Conservation (phyloP, 1,140 invertebrate species). For the Cotesia chilonis region DNA sequence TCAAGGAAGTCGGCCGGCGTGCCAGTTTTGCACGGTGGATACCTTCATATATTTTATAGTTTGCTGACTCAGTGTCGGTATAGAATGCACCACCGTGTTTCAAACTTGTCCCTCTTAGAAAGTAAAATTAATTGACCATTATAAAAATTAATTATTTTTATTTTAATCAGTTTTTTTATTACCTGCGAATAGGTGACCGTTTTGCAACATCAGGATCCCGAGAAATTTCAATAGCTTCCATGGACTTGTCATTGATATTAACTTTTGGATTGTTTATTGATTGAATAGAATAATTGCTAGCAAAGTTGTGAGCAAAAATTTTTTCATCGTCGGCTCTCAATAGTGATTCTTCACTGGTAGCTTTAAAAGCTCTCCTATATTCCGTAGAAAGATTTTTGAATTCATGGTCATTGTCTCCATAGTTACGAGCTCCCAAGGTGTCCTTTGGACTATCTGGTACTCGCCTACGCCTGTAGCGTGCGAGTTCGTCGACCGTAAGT, state of each 20-base stretch:
- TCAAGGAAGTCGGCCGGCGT: conserved; percentile 64
- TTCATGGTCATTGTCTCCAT: conserved; percentile 35
- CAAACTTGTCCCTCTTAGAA: conserved; percentile 42
- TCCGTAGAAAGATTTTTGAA: conserved; percentile 51
- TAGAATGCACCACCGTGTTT: conserved; percentile 52
- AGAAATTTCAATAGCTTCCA: conserved; percentile 43
- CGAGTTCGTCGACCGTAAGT: conserved; percentile 68
- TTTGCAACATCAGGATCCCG: conserved; percentile 31
- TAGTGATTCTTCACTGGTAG: conserved; percentile 49
- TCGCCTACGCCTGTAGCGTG: conserved; percentile 64
- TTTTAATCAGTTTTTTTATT: conserved; percentile 13
- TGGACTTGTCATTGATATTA: conserved; percentile 31
- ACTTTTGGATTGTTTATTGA: background rate
- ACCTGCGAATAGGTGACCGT: conserved; percentile 44
- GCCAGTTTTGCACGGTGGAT: conserved; percentile 59
- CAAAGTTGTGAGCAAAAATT: background rate
- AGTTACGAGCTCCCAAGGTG: conserved; percentile 46
- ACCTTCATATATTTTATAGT: conserved; percentile 58
- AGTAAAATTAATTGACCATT: conserved; percentile 15
- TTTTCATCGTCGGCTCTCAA: conserved; percentile 8
- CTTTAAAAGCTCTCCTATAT: conserved; percentile 55
- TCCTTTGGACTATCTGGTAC: conserved; percentile 55
- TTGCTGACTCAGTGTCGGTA: conserved; percentile 56
- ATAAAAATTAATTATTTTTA: background rate
- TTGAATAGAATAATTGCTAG: background rate